Evolutionary conservation across 2,797 vertebrate species (phyloP).

Genomic region (Phoxinus dragarum): DNA sequence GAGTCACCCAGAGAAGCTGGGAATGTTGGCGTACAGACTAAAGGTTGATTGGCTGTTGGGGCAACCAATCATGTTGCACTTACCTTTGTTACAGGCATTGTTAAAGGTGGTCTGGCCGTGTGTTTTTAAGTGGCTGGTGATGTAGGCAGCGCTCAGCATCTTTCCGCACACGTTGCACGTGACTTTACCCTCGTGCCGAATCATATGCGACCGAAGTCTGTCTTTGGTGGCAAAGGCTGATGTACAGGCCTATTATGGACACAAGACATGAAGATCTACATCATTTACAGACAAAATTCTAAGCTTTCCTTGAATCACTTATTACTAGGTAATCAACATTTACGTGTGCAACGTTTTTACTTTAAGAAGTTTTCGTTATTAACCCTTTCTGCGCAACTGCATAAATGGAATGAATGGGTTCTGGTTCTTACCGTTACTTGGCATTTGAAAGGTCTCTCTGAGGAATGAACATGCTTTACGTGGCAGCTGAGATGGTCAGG

Average conservation of each 20-base stretch:
- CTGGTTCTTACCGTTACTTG: constrained; percentile 92
- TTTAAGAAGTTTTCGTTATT: not conserved
- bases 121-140: constrained; percentile 99
- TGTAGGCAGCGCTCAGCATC: constrained; percentile 98
- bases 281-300: not conserved
- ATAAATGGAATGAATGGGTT: not conserved
- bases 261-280: not conserved
- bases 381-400: not conserved
- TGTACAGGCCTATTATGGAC: constrained; percentile 88
- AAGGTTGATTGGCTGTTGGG: not conserved
- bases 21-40: not conserved
- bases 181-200: constrained; percentile 98
- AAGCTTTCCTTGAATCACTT: not conserved
- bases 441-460: constrained; percentile 99
- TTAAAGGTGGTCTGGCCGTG: constrained; percentile 97
- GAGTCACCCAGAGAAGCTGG: constrained; percentile 30
- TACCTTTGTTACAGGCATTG: constrained; percentile 96
- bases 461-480: constrained; percentile 99
- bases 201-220: constrained; percentile 98
- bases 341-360: not conserved
- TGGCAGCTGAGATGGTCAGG: constrained; percentile 99
- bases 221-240: constrained; percentile 99
- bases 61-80: not conserved
- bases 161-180: constrained; percentile 99
- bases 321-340: no score